These are phyloP conservation scores for Drosophila eohydei DNA, from an alignment of 2,888 invertebrate genomes.

Conservation along the genomic window DNA sequence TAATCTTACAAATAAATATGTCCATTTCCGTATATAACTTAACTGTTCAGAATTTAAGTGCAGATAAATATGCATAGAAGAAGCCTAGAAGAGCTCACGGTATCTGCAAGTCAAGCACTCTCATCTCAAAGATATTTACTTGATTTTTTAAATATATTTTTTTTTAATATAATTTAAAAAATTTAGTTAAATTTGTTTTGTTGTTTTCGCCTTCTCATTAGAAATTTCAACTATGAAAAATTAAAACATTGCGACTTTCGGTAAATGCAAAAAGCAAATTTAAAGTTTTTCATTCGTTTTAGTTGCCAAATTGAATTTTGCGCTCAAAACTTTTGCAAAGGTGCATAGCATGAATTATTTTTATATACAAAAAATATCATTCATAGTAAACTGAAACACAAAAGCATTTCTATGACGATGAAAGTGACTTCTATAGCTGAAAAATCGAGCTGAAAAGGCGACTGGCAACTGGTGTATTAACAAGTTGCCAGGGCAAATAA, in stretches of 20 bases:
- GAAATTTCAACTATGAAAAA: too few species aligned
- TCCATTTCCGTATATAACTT: too few species aligned
- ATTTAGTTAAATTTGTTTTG: background rate
- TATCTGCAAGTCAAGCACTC: too few species aligned
- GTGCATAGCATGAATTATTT: background rate
- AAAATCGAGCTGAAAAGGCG: conserved; percentile 4
- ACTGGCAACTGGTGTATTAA: conserved; percentile 43
- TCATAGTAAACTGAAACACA: background rate
- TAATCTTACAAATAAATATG: too few species aligned
- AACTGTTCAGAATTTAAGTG: too few species aligned
- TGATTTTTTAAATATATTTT: too few species aligned
- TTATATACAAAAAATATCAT: background rate
- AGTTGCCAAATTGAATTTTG: background rate
- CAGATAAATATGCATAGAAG: too few species aligned
- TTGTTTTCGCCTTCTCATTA: too few species aligned
- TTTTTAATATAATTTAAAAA: background rate
- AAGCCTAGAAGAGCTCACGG: too few species aligned
- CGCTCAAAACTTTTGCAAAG: background rate
- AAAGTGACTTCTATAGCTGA: background rate
- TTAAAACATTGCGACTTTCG: background rate
- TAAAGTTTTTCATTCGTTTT: background rate
- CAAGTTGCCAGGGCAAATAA: conserved; percentile 60
- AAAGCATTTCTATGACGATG: background rate
- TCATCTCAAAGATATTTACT: too few species aligned
- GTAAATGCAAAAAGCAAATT: background rate